Evolutionary conservation across 2,113 vertebrate species (phyloP).

Genomic region (Bos javanicus): DNA sequence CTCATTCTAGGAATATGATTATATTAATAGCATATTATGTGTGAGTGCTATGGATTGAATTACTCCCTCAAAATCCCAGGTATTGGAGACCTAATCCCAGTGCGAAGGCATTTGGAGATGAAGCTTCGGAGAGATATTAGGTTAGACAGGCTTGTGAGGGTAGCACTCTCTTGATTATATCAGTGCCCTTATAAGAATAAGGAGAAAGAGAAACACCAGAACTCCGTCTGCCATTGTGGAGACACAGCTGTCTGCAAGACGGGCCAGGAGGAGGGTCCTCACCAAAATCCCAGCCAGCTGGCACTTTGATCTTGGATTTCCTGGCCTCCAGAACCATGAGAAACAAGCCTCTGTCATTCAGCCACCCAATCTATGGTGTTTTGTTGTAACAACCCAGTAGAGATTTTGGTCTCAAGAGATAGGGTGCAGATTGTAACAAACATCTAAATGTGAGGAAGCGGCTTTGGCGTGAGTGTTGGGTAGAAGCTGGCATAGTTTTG

Average conservation of each 20-base stretch:
- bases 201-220: background rate
- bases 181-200: background rate
- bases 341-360: background rate
- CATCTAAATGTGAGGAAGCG: fast-evolving
- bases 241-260: background rate
- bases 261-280: background rate
- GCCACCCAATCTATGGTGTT: background rate
- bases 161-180: background rate
- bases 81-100: background rate
- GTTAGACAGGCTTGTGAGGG: background rate
- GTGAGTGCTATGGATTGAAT: background rate
- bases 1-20: background rate
- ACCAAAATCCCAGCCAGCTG: background rate
- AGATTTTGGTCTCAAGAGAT: background rate
- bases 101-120: background rate
- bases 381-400: background rate
- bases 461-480: background rate
- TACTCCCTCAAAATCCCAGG: background rate
- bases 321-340: background rate
- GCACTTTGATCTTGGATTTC: background rate
- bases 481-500: background rate
- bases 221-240: background rate
- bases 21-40: background rate
- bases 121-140: background rate
- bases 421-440: background rate